Percentiles rank a stretch among this genome's conserved stretches.
These are phyloP conservation scores for Dinothrombium tinctorium DNA, from an alignment of 1,140 invertebrate genomes.

Conservation along the genomic window DNA sequence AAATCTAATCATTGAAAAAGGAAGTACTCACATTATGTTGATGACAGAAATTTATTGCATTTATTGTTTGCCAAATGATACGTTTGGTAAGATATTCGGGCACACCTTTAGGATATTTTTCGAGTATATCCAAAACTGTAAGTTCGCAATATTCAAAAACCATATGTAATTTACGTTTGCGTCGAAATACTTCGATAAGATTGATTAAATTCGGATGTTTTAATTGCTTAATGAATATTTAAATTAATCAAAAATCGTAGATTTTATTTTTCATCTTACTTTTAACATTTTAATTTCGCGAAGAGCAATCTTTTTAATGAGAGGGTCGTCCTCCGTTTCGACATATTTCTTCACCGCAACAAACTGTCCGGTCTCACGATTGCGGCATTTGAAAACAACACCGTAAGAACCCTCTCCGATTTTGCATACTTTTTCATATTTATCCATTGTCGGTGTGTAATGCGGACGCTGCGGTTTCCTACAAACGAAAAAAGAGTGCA, in stretches of 20 bases:
- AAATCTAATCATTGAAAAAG: too few species aligned
- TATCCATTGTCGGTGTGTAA: too few species aligned
- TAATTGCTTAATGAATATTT: conserved; percentile 45
- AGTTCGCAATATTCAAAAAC: conserved; percentile 98
- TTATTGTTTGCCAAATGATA: conserved; percentile 81
- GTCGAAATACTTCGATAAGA: conserved; percentile 85
- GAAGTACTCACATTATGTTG: conserved; percentile 39
- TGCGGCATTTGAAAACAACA: conserved; percentile 92
- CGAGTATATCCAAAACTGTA: conserved; percentile 84
- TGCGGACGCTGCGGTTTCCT: too few species aligned
- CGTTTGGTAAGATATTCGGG: conserved; percentile 67
- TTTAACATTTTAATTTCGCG: conserved; percentile 91
- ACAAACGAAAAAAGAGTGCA: too few species aligned
- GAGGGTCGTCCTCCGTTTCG: conserved; percentile 92
- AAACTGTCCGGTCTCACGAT: conserved; percentile 76
- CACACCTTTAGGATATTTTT: conserved; percentile 60
- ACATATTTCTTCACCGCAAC: conserved; percentile 98
- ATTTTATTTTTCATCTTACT: conserved; percentile 29
- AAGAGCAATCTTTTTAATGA: conserved; percentile 92
- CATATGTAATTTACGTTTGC: conserved; percentile 83
- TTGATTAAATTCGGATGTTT: conserved; percentile 97
- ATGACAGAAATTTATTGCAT: conserved; percentile 88
- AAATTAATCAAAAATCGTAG: conserved; percentile 10
- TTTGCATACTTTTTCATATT: conserved; percentile 86
- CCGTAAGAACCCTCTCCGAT: conserved; percentile 97